Percentiles rank a stretch among this genome's conserved stretches.
phyloP scores from a whole-genome alignment of 2,888 invertebrate species.

The Tiliacea aurago region DNA sequence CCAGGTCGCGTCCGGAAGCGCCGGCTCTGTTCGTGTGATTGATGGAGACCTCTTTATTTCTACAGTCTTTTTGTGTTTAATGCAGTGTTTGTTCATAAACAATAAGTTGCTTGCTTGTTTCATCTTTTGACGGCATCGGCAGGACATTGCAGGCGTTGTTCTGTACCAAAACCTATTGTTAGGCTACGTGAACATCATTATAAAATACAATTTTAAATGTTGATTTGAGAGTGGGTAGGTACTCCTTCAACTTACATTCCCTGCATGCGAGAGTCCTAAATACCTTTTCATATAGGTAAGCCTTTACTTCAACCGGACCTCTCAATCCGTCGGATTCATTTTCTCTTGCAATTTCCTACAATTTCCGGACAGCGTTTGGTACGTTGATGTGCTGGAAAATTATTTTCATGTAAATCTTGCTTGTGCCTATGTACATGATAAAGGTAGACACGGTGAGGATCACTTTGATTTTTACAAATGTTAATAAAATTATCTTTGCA shows the following conservation, averaged over 20 bases:
- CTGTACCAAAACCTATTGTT: conserved; percentile 11
- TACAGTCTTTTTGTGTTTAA: conserved; percentile 78
- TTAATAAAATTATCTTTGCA: not conserved
- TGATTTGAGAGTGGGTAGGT: not conserved
- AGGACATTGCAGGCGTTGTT: conserved; percentile 16
- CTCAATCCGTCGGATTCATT: conserved; percentile 88
- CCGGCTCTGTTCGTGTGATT: conserved; percentile 89
- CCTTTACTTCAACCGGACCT: conserved; percentile 77
- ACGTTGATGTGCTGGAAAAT: conserved; percentile 85
- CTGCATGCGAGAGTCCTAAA: conserved; percentile 66
- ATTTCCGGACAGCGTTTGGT: conserved; percentile 88
- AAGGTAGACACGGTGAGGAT: conserved; percentile 1
- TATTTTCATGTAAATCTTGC: conserved; percentile 77
- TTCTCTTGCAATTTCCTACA: conserved; percentile 91
- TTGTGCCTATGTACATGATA: conserved; percentile 39
- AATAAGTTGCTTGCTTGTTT: conserved; percentile 61
- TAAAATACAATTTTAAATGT: not conserved
- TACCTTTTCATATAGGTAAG: conserved; percentile 59
- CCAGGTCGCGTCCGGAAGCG: conserved; percentile 87
- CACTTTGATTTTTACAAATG: conserved; percentile 4
- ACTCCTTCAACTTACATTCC: conserved; percentile 22
- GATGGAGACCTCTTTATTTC: conserved; percentile 88
- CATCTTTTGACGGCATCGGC: conserved; percentile 32
- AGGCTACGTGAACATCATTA: not conserved
- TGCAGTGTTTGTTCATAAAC: conserved; percentile 72